These are phyloP conservation scores for Netelia virgata DNA, from an alignment of 2,888 invertebrate species.

Conservation along the genomic window DNA sequence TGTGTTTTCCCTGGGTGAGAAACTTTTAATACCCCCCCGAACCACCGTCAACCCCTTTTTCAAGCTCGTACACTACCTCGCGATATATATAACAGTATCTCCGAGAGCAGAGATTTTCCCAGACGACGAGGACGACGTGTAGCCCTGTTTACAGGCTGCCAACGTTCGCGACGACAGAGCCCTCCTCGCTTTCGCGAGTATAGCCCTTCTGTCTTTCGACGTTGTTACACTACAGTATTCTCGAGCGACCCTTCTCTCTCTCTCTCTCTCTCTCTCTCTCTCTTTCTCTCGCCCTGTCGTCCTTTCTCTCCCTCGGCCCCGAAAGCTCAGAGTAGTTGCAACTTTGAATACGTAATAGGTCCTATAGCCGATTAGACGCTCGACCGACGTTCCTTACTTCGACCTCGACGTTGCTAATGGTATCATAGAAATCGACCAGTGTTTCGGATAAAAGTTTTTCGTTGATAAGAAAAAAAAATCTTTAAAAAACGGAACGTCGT, in stretches of 20 bases:
- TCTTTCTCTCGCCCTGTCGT: slow-evolving; percentile 51
- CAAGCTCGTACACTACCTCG: slow-evolving; percentile 46
- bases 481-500: background rate
- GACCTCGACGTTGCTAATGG: slow-evolving; percentile 66
- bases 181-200: slow-evolving; percentile 44
- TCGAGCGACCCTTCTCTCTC: slow-evolving; percentile 54
- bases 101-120: slow-evolving; percentile 64
- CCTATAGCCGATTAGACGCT: slow-evolving; percentile 76
- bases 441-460: slow-evolving; percentile 67
- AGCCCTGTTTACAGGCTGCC: slow-evolving; percentile 76
- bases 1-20: slow-evolving; percentile 71
- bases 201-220: slow-evolving; percentile 68
- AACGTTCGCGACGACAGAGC: slow-evolving; percentile 73
- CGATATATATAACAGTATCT: slow-evolving; percentile 57
- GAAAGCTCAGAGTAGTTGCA: slow-evolving; percentile 75
- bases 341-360: slow-evolving; percentile 79
- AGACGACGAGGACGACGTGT: slow-evolving; percentile 71
- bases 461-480: slow-evolving; percentile 16
- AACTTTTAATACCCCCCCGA: slow-evolving; percentile 76
- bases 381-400: slow-evolving; percentile 62
- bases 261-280: slow-evolving; percentile 51
- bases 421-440: slow-evolving; percentile 58
- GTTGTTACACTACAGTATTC: slow-evolving; percentile 55
- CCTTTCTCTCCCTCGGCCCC: slow-evolving; percentile 58
- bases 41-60: slow-evolving; percentile 19